These are phyloP conservation scores for Myzus persicae DNA, from an alignment of 1,140 invertebrate genomes.

Conservation along the genomic window DNA sequence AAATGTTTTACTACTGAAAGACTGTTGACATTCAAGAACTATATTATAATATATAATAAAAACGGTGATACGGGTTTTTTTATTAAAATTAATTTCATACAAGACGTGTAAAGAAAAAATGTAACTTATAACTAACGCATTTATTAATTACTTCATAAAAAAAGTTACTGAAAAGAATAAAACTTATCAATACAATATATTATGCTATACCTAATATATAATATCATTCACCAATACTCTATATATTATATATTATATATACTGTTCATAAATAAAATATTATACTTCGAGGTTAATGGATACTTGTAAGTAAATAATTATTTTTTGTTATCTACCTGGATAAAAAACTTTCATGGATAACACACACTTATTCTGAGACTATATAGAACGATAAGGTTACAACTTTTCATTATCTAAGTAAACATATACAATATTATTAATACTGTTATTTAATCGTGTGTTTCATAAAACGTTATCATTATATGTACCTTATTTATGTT, in stretches of 20 bases:
- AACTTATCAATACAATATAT: neutral
- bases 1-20: too few species aligned
- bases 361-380: neutral
- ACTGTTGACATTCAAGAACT: too few species aligned
- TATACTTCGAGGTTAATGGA: conserved; percentile 7
- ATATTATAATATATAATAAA: too few species aligned
- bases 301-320: neutral
- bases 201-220: neutral
- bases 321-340: neutral
- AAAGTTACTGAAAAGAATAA: neutral
- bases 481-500: neutral
- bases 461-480: neutral
- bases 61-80: too few species aligned
- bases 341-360: conserved; percentile 18
- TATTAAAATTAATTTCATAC: too few species aligned
- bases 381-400: neutral
- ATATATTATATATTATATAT: neutral
- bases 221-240: neutral
- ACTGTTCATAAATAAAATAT: neutral
- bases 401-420: neutral
- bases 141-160: neutral
- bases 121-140: too few species aligned
- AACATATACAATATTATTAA: neutral
- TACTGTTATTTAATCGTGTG: neutral
- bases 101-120: too few species aligned